Evolutionary conservation across 1,140 invertebrate genomes (phyloP).

Genomic region (Temnothorax curvispinosus): DNA sequence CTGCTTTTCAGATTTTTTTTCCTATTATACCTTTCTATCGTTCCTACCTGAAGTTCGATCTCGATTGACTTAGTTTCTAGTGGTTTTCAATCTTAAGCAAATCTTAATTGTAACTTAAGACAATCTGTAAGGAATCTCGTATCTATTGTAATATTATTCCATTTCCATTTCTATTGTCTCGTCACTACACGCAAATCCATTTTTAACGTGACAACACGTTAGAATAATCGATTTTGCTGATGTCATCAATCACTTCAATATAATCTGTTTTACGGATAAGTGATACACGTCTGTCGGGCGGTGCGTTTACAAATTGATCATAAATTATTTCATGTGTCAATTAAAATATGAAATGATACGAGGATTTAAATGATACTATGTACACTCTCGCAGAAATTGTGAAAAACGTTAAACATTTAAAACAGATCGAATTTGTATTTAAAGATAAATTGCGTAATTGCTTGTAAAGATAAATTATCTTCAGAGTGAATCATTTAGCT

Average conservation of each 20-base stretch:
- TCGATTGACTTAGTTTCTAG: not conserved
- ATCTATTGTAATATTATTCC: not conserved
- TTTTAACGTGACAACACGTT: slow-evolving; percentile 6
- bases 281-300: not conserved
- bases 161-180: not conserved
- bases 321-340: not conserved
- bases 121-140: not conserved
- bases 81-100: not conserved
- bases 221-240: not conserved
- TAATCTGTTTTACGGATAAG: not conserved
- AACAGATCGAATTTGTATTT: not conserved
- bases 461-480: not conserved
- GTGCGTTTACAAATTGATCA: slow-evolving; percentile 14
- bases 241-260: not conserved
- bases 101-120: not conserved
- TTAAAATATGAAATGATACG: not conserved
- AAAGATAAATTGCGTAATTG: not conserved
- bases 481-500: not conserved
- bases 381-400: not conserved
- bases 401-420: not conserved
- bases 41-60: not conserved
- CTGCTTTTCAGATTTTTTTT: not conserved
- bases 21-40: not conserved
- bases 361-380: not conserved
- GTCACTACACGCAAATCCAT: not conserved